These are phyloP conservation scores for Ammospiza nelsoni DNA, from an alignment of 2,113 vertebrate genomes.

Conservation along the genomic window DNA sequence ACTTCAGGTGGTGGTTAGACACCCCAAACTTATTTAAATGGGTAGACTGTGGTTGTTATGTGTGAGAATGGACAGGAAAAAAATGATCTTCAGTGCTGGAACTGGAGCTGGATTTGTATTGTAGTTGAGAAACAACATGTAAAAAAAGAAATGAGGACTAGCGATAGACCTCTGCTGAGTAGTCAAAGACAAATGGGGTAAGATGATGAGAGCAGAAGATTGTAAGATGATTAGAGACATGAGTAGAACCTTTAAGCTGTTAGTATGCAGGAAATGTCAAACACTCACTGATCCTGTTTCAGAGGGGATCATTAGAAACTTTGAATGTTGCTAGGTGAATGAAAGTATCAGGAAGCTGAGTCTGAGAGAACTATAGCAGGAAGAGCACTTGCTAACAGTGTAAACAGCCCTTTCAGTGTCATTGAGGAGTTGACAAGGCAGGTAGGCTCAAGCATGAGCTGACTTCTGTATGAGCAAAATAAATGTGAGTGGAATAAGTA, in stretches of 20 bases:
- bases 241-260: neutral
- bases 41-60: rapidly evolving
- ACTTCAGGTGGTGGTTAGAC: neutral
- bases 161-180: neutral
- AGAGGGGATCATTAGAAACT: neutral
- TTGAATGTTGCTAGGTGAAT: neutral
- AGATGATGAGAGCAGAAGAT: neutral
- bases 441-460: neutral
- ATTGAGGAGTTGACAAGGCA: neutral
- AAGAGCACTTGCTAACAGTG: neutral
- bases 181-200: neutral
- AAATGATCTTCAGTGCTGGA: neutral
- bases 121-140: neutral
- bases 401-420: neutral
- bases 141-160: neutral
- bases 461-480: rapidly evolving
- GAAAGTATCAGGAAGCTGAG: neutral
- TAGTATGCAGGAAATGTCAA: neutral
- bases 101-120: neutral
- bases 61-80: neutral
- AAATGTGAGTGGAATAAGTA: neutral
- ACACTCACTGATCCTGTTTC: neutral
- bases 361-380: neutral
- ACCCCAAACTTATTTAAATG: neutral
- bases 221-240: neutral